phyloP scores from a whole-genome alignment of 1,140 invertebrate species.

The Papilio xuthus region DNA sequence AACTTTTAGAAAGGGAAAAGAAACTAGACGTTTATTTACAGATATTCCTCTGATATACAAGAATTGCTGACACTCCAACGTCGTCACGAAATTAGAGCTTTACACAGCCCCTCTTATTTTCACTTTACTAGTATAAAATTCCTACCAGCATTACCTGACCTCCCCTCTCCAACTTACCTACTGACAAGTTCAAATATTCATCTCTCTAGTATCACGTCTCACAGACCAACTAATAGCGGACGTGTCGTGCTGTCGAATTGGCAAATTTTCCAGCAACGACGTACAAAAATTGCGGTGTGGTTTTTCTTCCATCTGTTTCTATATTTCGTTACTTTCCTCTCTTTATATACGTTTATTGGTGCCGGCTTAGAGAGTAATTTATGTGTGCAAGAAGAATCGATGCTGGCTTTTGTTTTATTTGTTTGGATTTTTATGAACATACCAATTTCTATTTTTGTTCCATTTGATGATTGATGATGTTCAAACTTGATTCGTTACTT shows the following conservation, averaged over 20 bases:
- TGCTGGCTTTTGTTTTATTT: slow-evolving; percentile 50
- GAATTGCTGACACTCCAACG: slow-evolving; percentile 57
- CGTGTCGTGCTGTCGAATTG: slow-evolving; percentile 51
- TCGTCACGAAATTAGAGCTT: slow-evolving; percentile 66
- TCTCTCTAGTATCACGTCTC: slow-evolving; percentile 28
- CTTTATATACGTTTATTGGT: slow-evolving; percentile 69
- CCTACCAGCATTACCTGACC: slow-evolving; percentile 46
- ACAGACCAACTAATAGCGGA: slow-evolving; percentile 51
- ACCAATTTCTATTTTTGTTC: slow-evolving; percentile 30
- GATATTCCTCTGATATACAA: slow-evolving; percentile 49
- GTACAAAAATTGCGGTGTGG: slow-evolving; percentile 63
- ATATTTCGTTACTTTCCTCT: slow-evolving; percentile 67
- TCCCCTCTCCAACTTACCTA: slow-evolving; percentile 40
- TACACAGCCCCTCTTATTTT: slow-evolving; percentile 66
- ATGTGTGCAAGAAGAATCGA: slow-evolving; percentile 59
- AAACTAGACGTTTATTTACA: slow-evolving; percentile 46
- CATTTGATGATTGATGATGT: background rate
- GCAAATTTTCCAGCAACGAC: slow-evolving; percentile 55
- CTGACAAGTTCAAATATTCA: slow-evolving; percentile 43
- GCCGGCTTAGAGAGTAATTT: slow-evolving; percentile 67
- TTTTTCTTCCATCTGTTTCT: slow-evolving; percentile 68
- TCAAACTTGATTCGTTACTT: background rate
- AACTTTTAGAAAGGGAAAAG: slow-evolving; percentile 12
- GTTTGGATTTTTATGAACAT: slow-evolving; percentile 47
- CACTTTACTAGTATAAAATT: slow-evolving; percentile 64